phyloP scores from a whole-genome alignment of 1,140 invertebrate species.

The Psix sp. region DNA sequence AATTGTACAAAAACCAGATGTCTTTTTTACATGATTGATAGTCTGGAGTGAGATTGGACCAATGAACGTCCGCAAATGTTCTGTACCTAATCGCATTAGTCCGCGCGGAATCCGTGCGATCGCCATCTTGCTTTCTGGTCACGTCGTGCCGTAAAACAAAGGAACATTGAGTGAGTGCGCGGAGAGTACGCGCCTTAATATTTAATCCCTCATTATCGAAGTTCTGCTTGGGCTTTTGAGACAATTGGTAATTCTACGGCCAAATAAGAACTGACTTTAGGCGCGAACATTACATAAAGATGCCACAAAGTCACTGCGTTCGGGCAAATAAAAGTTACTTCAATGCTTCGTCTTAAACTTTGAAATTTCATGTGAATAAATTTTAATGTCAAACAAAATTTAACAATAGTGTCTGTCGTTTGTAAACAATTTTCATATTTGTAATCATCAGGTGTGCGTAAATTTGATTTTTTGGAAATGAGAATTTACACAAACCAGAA shows the following conservation, averaged over 20 bases:
- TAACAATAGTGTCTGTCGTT: too few relatives aligned
- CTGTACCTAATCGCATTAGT: conserved; percentile 69
- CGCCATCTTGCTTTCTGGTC: conserved; percentile 75
- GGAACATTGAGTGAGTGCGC: conserved; percentile 69
- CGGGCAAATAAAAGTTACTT: background rate
- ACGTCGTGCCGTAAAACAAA: conserved; percentile 76
- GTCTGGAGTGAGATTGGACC: conserved; percentile 18
- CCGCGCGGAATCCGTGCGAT: conserved; percentile 52
- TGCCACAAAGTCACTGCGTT: conserved; percentile 12
- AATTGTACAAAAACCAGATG: conserved; percentile 43
- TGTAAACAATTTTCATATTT: too few relatives aligned
- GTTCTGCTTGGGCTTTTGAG: conserved; percentile 71
- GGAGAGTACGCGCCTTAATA: conserved; percentile 72
- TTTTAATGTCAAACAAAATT: too few relatives aligned
- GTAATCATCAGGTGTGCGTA: too few relatives aligned
- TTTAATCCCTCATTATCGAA: conserved; percentile 77
- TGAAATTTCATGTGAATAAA: too few relatives aligned
- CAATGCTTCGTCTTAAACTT: too few relatives aligned
- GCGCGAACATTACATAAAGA: conserved; percentile 38
- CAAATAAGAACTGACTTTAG: conserved; percentile 65
- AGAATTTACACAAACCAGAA: too few relatives aligned
- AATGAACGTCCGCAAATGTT: conserved; percentile 38
- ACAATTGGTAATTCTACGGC: conserved; percentile 74
- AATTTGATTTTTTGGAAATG: too few relatives aligned
- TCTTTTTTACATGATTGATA: conserved; percentile 49